These are phyloP conservation scores for Nasonia oneida DNA, from an alignment of 2,888 invertebrate species.

Conservation along the genomic window DNA sequence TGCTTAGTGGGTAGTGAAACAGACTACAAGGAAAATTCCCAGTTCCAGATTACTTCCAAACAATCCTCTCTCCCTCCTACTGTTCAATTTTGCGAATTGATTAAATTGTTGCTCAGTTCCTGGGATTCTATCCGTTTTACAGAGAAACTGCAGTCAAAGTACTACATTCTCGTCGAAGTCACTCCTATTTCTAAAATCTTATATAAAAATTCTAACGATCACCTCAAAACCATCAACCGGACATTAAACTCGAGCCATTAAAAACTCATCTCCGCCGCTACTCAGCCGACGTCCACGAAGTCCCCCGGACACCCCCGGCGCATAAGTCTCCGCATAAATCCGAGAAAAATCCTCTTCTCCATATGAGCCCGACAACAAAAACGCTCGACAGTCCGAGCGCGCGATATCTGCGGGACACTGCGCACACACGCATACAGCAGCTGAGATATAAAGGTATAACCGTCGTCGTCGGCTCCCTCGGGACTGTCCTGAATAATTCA, in stretches of 20 bases:
- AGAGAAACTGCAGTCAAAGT: not conserved
- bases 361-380: not conserved
- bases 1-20: slow-evolving; percentile 47
- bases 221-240: too few relatives aligned
- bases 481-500: slow-evolving; percentile 76
- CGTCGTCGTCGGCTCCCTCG: slow-evolving; percentile 26
- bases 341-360: not conserved
- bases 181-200: too few relatives aligned
- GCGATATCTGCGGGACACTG: slow-evolving; percentile 10
- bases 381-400: not conserved
- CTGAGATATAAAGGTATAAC: slow-evolving; percentile 5
- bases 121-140: not conserved
- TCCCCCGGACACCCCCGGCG: not conserved
- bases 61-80: not conserved
- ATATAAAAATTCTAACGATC: too few relatives aligned
- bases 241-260: not conserved
- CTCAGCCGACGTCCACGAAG: not conserved
- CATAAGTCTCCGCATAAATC: not conserved
- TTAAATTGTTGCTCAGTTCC: not conserved
- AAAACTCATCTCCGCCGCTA: not conserved
- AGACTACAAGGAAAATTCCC: slow-evolving; percentile 32
- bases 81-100: slow-evolving; percentile 6
- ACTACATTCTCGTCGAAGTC: not conserved
- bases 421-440: not conserved
- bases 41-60: slow-evolving; percentile 8